Percentiles rank a stretch among this genome's conserved stretches.
Evolutionary conservation across 2,113 vertebrate genomes (phyloP).

Genomic region (Istiophorus platypterus): DNA sequence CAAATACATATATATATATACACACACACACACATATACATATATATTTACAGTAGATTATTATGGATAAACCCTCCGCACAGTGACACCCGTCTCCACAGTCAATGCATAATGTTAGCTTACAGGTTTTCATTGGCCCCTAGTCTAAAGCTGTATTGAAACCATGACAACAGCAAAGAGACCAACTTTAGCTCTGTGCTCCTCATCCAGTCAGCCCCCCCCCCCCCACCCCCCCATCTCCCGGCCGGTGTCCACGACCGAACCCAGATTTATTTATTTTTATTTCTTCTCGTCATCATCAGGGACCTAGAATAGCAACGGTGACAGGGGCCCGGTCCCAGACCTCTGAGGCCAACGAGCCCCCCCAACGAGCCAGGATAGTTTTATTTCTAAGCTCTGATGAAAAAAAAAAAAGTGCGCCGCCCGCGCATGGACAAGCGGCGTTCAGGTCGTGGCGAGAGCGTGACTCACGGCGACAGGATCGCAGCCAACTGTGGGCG

Average conservation of each 20-base stretch:
- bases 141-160: constrained; percentile 28
- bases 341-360: too few species aligned
- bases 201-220: not conserved
- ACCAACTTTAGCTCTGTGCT: constrained; percentile 6
- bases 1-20: too few species aligned
- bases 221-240: too few species aligned
- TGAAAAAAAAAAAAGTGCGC: too few species aligned
- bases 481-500: constrained; percentile 41
- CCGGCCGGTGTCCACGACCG: not conserved
- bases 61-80: not conserved
- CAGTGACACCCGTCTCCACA: too few species aligned
- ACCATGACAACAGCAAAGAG: constrained; percentile 33
- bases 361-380: too few species aligned
- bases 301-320: not conserved
- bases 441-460: not conserved
- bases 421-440: constrained; percentile 16
- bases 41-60: too few species aligned
- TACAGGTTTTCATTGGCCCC: not conserved
- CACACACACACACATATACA: too few species aligned
- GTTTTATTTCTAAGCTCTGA: constrained; percentile 46
- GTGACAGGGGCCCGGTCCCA: not conserved
- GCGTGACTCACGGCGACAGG: constrained; percentile 58
- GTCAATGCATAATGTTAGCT: not conserved
- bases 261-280: not conserved
- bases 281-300: not conserved